A percentile compares a stretch with the other conserved stretches of the same genome.
Conservation (phyloP, 2,888 invertebrate genomes). For the Drosophila atripex region DNA sequence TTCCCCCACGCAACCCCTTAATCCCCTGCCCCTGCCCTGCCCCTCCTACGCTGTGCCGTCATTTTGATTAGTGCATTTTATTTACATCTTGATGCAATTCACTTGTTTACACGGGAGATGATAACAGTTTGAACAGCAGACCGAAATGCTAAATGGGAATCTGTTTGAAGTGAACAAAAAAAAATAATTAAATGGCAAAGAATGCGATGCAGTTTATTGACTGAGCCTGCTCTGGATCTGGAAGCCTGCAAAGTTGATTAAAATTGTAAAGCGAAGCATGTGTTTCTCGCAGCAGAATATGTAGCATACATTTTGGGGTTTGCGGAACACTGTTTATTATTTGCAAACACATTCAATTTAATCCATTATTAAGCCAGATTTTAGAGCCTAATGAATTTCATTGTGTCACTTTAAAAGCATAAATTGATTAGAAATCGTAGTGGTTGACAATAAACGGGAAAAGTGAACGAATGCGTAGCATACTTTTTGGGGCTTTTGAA, state of each 20-base stretch:
- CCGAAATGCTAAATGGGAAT: neutral
- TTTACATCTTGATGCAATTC: slow-evolving; percentile 64
- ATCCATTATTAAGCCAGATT: too few relatives aligned
- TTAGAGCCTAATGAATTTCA: too few relatives aligned
- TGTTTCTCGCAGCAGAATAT: neutral
- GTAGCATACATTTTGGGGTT: neutral
- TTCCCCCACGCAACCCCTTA: slow-evolving; percentile 9
- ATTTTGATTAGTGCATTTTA: slow-evolving; percentile 74
- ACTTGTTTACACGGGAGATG: slow-evolving; percentile 28
- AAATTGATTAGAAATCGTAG: too few relatives aligned
- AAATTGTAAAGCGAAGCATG: neutral
- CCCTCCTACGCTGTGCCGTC: slow-evolving; percentile 24
- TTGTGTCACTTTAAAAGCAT: too few relatives aligned
- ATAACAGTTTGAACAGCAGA: slow-evolving; percentile 4
- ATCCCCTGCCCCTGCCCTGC: neutral
- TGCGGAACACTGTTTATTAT: neutral
- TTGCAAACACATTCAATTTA: too few relatives aligned
- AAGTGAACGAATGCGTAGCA: neutral
- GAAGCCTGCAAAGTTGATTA: slow-evolving; percentile 2
- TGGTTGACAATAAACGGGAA: too few relatives aligned
- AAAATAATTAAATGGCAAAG: neutral
- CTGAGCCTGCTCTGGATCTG: neutral
- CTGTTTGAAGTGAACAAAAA: neutral
- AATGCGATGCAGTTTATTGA: neutral
- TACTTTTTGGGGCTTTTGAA: neutral